Evolutionary conservation across 2,888 invertebrate species (phyloP).

Genomic region (Lasioglossum calceatum): DNA sequence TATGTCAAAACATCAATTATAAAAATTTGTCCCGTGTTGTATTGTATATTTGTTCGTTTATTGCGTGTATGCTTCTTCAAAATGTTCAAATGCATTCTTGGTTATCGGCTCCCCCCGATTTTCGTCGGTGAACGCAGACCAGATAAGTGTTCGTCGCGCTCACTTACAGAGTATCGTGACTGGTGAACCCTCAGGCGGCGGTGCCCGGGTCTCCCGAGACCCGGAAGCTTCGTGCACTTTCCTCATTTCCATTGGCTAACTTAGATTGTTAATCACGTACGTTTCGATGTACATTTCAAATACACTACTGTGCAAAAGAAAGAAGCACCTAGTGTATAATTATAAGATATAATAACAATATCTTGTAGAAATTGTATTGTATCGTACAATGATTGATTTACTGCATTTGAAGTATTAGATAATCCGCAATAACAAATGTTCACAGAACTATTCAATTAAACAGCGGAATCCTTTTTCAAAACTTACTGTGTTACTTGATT

Average conservation of each 20-base stretch:
- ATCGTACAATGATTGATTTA: too few relatives aligned
- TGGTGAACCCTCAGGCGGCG: constrained; percentile 6
- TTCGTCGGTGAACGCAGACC: constrained; percentile 34
- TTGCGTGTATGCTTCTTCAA: constrained; percentile 42
- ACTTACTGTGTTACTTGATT: too few relatives aligned
- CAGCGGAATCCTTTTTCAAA: too few relatives aligned
- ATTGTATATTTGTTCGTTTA: constrained; percentile 27
- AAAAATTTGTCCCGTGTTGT: constrained; percentile 32
- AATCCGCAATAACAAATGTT: too few relatives aligned
- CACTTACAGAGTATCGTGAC: constrained; percentile 16
- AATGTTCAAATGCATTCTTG: constrained; percentile 40
- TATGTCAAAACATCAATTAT: constrained; percentile 39
- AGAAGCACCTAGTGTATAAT: too few relatives aligned
- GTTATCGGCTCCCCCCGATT: constrained; percentile 17
- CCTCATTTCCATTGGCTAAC: background rate
- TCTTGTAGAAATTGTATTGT: too few relatives aligned
- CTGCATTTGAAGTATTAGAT: too few relatives aligned
- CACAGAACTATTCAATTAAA: too few relatives aligned
- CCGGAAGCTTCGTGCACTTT: background rate
- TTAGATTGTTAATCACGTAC: background rate
- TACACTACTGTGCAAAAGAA: too few relatives aligned
- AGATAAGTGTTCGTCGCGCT: background rate
- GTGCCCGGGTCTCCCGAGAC: background rate
- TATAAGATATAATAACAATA: too few relatives aligned
- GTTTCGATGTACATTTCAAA: background rate